Conservation (phyloP, 2,888 invertebrate species). For the Idaea straminata region DNA sequence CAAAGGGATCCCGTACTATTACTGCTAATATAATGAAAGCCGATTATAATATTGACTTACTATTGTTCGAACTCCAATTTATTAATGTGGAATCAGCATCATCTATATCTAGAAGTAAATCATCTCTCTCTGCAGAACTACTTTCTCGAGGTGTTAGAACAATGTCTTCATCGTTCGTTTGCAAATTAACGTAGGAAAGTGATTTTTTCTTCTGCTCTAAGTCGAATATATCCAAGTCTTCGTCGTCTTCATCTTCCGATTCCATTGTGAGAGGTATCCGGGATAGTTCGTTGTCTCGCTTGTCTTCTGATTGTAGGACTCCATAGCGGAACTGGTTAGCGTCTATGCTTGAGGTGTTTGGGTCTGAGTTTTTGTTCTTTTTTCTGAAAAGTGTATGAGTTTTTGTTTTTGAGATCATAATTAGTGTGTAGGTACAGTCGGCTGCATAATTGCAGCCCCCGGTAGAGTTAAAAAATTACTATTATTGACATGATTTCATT, state of each 20-base stretch:
- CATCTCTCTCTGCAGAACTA: constrained; percentile 48
- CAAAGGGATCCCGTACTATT: not conserved
- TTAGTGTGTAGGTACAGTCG: not conserved
- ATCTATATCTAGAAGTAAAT: constrained; percentile 68
- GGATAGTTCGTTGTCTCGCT: constrained; percentile 68
- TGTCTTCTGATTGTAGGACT: constrained; percentile 69
- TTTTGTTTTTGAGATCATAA: not conserved
- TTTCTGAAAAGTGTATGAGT: constrained; percentile 50
- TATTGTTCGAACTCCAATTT: constrained; percentile 66
- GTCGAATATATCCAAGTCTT: constrained; percentile 75
- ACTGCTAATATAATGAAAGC: constrained; percentile 8
- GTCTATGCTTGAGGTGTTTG: constrained; percentile 54
- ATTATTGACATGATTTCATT: too few relatives aligned
- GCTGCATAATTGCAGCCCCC: too few relatives aligned
- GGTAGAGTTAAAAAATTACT: too few relatives aligned
- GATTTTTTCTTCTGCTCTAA: constrained; percentile 70
- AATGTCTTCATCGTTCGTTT: constrained; percentile 64
- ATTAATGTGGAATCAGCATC: constrained; percentile 59
- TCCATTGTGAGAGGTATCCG: constrained; percentile 72
- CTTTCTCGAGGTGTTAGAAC: constrained; percentile 49
- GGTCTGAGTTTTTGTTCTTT: constrained; percentile 57
- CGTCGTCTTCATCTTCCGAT: constrained; percentile 75
- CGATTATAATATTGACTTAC: constrained; percentile 62
- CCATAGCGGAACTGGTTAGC: constrained; percentile 75
- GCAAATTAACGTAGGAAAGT: constrained; percentile 67